Conservation (phyloP, 2,113 vertebrate species). For the Macroglossus sobrinus region DNA sequence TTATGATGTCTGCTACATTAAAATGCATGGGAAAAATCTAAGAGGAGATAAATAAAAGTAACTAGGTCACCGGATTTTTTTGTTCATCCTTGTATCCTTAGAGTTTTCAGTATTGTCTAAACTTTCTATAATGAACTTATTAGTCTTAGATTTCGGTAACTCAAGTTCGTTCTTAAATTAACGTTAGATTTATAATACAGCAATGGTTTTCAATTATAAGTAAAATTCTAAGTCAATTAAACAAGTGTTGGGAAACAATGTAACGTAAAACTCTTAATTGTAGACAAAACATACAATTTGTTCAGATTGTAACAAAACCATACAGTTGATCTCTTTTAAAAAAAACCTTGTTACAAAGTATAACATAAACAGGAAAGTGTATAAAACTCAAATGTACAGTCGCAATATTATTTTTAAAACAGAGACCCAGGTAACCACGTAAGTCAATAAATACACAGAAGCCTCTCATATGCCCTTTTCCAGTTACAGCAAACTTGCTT, state of each 20-base stretch:
- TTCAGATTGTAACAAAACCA: not conserved
- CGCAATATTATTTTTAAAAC: not conserved
- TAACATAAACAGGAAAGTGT: not conserved
- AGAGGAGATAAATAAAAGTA: not conserved
- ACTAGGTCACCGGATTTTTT: not conserved
- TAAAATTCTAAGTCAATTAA: constrained; percentile 5
- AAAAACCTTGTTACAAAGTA: not conserved
- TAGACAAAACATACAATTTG: not conserved
- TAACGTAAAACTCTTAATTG: not conserved
- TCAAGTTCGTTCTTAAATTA: not conserved
- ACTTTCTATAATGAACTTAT: not conserved
- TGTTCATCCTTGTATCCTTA: not conserved
- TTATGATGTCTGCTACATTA: not conserved
- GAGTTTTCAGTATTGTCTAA: not conserved
- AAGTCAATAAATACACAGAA: not conserved
- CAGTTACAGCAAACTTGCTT: not conserved
- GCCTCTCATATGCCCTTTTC: accelerated
- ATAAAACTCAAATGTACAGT: not conserved
- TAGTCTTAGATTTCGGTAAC: not conserved
- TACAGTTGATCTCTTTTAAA: not conserved
- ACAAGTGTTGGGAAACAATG: not conserved
- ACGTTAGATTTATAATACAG: not conserved
- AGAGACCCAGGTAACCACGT: not conserved
- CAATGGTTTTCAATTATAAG: not conserved
- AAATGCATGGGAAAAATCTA: not conserved